Conservation (phyloP, 2,888 invertebrate species). For the Eledone cirrhosa region DNA sequence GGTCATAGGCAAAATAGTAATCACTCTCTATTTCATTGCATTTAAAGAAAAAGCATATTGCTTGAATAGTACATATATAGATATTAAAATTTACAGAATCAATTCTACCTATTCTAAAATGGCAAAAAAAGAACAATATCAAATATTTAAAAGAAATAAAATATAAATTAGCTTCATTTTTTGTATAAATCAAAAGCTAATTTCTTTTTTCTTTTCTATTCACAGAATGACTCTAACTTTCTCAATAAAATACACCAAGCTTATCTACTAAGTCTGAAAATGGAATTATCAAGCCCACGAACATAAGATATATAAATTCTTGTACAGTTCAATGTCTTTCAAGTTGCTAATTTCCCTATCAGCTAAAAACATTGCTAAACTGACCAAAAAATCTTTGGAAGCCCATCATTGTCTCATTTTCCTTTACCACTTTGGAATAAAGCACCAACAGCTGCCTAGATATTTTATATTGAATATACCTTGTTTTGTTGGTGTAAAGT, state of each 20-base stretch:
- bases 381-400: neutral
- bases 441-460: neutral
- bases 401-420: neutral
- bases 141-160: neutral
- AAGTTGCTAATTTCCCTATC: no score
- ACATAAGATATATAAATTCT: neutral
- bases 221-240: slow-evolving; percentile 83
- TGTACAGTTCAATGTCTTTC: no score
- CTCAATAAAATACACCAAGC: slow-evolving; percentile 90
- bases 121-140: neutral
- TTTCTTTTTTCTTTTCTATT: slow-evolving; percentile 54
- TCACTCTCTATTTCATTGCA: no score
- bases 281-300: neutral
- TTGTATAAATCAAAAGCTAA: neutral
- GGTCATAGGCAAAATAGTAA: no score
- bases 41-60: no score
- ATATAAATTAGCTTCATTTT: no score
- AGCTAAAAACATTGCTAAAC: no score
- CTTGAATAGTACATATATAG: no score
- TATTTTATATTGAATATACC: no score
- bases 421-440: neutral
- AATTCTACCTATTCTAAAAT: no score
- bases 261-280: slow-evolving; percentile 76
- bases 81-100: no score
- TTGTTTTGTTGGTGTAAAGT: no score